phyloP scores from a whole-genome alignment of 1,140 invertebrate genomes.

The Agrilus planipennis region DNA sequence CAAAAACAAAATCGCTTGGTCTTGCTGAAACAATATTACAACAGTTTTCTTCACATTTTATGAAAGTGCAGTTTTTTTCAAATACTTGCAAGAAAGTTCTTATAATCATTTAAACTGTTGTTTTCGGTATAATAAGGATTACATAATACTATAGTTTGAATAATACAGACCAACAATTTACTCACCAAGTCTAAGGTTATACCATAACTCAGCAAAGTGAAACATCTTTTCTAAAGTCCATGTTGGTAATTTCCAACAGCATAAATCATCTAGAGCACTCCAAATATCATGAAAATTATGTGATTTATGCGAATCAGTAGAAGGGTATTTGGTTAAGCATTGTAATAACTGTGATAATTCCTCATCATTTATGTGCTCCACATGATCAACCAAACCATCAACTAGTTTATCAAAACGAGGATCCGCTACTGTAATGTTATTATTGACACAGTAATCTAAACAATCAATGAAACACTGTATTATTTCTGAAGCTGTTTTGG shows the following conservation, averaged over 20 bases:
- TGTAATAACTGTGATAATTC: slow-evolving; percentile 32
- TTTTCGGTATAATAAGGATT: no score
- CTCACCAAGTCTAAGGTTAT: slow-evolving; percentile 31
- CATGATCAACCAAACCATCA: slow-evolving; percentile 29
- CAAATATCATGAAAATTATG: slow-evolving; percentile 41
- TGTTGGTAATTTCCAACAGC: slow-evolving; percentile 30
- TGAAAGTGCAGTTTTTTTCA: no score
- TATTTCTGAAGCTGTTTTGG: slow-evolving; percentile 21
- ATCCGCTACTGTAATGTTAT: slow-evolving; percentile 32
- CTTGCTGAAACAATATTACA: slow-evolving; percentile 10
- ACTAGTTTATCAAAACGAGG: slow-evolving; percentile 33
- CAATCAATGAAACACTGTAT: slow-evolving; percentile 30
- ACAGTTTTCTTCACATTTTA: no score
- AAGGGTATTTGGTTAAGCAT: slow-evolving; percentile 30
- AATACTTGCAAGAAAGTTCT: no score
- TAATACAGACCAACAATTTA: no score
- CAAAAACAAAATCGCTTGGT: slow-evolving; percentile 32
- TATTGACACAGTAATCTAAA: slow-evolving; percentile 25
- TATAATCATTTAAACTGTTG: no score
- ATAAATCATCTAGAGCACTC: slow-evolving; percentile 41
- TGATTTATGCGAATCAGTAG: slow-evolving; percentile 20
- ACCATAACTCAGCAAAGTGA: slow-evolving; percentile 39
- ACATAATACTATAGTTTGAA: no score
- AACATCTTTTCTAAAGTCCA: slow-evolving; percentile 36
- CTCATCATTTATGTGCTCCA: slow-evolving; percentile 33